Evolutionary conservation across 2,888 invertebrate genomes (phyloP), one percentile per base, ranked within the genome.

Genomic region (Apodemia zela): DNA sequence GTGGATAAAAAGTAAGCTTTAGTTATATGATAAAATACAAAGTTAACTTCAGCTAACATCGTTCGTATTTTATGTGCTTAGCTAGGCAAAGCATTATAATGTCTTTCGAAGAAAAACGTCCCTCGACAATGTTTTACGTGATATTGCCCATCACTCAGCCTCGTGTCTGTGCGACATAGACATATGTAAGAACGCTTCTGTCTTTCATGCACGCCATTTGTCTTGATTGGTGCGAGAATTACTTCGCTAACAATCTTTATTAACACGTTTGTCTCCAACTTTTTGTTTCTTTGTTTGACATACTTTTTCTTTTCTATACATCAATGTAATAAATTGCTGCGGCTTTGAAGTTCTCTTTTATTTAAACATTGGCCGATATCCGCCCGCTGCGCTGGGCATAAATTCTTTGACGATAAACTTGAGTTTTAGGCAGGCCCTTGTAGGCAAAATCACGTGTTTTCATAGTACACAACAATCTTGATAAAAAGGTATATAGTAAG

Each of bases 121-220:
- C 68, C 67, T 65, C 67, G 67, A 71, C 71, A 68, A 69, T 71
- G 71, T 73, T 72, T 72, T 71, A 70, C 69, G 68, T 71, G 71
- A 72, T 73, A 73, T 73, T 71, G 72, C 71, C 71, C 71, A 71
- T 73, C 73, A 72, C 71, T 73, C 71, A 72, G 70, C 68, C 70
- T 68, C 69, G 66, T 65, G 67, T 68, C 70, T 69, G 69, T 67
- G 61, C 68, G 70, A 69, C 71, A 62, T 67, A 70, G 67, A 71
- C 69, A 68, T 71, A 68, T 64, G 68, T 66, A 70, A 64, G 64
- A 67, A 65, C 67, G 67, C 66, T 68, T 68, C 66, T 61, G 66
- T 67, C 70, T 68, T 66, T 67, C 68, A 70, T 70, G 66, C 69
- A 66, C 68, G 65, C 71, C 69, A 71, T 72, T 73, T 71, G 70